phyloP scores from a whole-genome alignment of 2,797 vertebrate genomes.

The Hydrolagus colliei region DNA sequence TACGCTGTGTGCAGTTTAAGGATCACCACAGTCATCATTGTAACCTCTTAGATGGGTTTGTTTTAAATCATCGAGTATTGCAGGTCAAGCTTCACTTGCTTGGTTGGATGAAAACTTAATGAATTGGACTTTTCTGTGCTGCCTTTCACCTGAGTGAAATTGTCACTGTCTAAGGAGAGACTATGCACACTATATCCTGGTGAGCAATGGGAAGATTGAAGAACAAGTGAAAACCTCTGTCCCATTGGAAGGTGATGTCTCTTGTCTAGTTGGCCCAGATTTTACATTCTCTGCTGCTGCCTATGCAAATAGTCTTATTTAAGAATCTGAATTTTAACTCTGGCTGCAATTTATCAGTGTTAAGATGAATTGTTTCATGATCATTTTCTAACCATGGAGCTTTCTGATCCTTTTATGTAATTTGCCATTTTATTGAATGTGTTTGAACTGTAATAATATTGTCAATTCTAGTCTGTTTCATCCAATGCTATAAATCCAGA shows the following conservation, averaged over 20 bases:
- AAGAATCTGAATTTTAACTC: neutral
- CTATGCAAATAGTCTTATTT: neutral
- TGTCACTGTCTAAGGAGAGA: no score
- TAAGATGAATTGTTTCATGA: neutral
- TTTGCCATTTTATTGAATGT: neutral
- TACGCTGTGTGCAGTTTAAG: no score
- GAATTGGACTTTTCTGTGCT: neutral
- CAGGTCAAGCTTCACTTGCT: neutral
- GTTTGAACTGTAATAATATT: neutral
- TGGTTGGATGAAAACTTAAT: neutral
- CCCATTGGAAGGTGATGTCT: neutral
- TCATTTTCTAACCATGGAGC: neutral
- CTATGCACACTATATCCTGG: neutral
- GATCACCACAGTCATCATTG: neutral
- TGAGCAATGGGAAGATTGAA: neutral
- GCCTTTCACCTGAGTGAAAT: neutral
- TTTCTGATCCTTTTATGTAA: no score
- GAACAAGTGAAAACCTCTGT: neutral
- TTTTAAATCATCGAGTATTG: neutral
- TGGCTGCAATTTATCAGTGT: neutral
- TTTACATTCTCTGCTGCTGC: neutral
- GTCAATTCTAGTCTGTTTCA: neutral
- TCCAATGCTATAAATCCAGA: neutral
- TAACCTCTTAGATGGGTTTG: neutral
- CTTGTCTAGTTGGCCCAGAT: neutral